Conservation (phyloP, 2,888 invertebrate genomes). For the Melipona beecheii region DNA sequence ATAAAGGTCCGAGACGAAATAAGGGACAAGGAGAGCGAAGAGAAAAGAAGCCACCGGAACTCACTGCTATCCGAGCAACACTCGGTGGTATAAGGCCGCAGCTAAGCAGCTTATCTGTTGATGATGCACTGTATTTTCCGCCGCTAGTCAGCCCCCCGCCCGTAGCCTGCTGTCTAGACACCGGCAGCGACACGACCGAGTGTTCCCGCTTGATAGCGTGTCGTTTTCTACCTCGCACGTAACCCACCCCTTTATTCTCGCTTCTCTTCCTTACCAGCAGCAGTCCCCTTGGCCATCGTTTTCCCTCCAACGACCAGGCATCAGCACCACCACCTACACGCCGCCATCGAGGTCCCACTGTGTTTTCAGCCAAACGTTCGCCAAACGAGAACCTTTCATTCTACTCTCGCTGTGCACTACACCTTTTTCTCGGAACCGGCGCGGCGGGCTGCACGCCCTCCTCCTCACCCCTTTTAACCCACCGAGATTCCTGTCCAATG, state of each 20-base stretch:
- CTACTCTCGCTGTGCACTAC: too few relatives aligned
- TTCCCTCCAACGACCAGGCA: conserved; percentile 30
- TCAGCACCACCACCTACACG: conserved; percentile 31
- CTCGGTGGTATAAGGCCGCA: conserved; percentile 73
- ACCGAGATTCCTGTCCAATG: not conserved
- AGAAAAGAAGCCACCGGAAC: conserved; percentile 11
- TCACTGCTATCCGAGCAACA: conserved; percentile 65
- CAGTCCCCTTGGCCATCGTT: conserved; percentile 23
- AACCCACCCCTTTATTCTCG: conserved; percentile 64
- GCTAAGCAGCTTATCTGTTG: conserved; percentile 82
- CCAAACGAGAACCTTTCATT: not conserved
- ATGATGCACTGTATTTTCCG: conserved; percentile 81
- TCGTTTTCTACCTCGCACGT: conserved; percentile 72
- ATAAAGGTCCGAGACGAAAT: conserved; percentile 40
- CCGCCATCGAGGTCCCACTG: not conserved
- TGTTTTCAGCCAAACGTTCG: conserved; percentile 13
- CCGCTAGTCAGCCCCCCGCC: conserved; percentile 64
- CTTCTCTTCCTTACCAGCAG: conserved; percentile 44
- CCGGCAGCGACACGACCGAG: conserved; percentile 57
- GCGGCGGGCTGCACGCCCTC: too few relatives aligned
- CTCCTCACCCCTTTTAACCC: too few relatives aligned
- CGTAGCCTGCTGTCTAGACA: conserved; percentile 37
- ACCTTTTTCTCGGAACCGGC: not conserved
- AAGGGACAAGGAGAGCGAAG: not conserved
- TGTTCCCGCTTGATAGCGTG: conserved; percentile 80